A percentile compares a stretch with the other conserved stretches of the same genome.
Evolutionary conservation across 2,888 invertebrate genomes (phyloP).

Genomic region (Netelia melanura): DNA sequence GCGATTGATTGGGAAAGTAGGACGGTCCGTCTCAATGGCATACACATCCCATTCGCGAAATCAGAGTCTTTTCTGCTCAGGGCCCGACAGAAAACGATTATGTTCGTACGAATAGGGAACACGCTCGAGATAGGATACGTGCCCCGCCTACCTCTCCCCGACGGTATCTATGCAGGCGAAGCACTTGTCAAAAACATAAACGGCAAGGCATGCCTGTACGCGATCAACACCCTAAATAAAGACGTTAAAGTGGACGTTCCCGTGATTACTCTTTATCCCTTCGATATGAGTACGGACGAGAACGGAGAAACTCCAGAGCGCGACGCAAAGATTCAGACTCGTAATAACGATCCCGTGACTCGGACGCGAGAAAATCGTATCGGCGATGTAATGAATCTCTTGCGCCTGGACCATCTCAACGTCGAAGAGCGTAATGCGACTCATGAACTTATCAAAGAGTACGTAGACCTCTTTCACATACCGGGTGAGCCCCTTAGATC

Average conservation of each 20-base stretch:
- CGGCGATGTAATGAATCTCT: too few relatives aligned
- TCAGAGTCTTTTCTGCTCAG: slow-evolving; percentile 31
- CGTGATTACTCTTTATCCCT: slow-evolving; percentile 49
- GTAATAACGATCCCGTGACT: background rate
- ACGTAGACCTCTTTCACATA: too few relatives aligned
- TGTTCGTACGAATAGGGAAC: background rate
- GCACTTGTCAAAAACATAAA: too few relatives aligned
- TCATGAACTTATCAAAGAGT: too few relatives aligned
- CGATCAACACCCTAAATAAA: too few relatives aligned
- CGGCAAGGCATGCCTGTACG: too few relatives aligned
- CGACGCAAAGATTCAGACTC: background rate
- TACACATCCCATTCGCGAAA: slow-evolving; percentile 7
- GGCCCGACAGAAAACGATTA: background rate
- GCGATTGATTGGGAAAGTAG: slow-evolving; percentile 4
- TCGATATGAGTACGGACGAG: slow-evolving; percentile 56
- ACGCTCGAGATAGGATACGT: slow-evolving; percentile 15
- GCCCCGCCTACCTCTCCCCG: background rate
- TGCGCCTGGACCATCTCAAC: too few relatives aligned
- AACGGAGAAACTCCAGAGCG: background rate
- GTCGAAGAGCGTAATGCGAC: too few relatives aligned
- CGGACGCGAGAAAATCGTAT: background rate
- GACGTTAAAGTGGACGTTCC: background rate
- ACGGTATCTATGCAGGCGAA: too few relatives aligned
- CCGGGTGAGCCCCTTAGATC: too few relatives aligned
- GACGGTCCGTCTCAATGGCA: slow-evolving; percentile 7